A percentile compares a stretch with the other conserved stretches of the same genome.
These are phyloP conservation scores for Tetramorium bicarinatum DNA, from an alignment of 2,888 invertebrate genomes.

Conservation along the genomic window DNA sequence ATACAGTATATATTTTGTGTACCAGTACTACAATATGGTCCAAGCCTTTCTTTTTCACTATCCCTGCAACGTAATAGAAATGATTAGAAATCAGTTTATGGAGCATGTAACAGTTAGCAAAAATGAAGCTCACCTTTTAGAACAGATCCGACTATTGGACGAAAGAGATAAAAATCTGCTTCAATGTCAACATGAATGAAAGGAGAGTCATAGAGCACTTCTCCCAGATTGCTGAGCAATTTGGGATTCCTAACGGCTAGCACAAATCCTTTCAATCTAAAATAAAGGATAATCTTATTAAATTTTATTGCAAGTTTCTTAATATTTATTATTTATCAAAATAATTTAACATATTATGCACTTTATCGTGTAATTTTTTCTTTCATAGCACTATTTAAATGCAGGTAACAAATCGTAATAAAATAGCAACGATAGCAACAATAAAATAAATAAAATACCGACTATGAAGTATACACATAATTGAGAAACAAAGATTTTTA, in stretches of 20 bases:
- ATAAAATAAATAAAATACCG: too few species aligned
- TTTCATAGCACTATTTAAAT: not conserved
- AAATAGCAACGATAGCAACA: not conserved
- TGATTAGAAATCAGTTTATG: constrained; percentile 27
- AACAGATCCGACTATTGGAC: constrained; percentile 88
- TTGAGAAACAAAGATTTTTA: not conserved
- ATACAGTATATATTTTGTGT: constrained; percentile 91
- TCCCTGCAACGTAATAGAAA: constrained; percentile 82
- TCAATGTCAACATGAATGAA: constrained; percentile 90
- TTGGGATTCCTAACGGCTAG: constrained; percentile 90
- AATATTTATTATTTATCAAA: constrained; percentile 17
- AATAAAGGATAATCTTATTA: constrained; percentile 51
- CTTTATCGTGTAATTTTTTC: not conserved
- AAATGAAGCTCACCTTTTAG: constrained; percentile 88
- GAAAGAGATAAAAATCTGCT: constrained; percentile 91
- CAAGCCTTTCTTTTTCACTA: constrained; percentile 90
- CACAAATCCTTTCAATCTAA: constrained; percentile 90
- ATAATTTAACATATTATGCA: constrained; percentile 39
- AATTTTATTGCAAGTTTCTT: not conserved
- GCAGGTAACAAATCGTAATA: not conserved
- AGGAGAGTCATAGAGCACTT: constrained; percentile 89
- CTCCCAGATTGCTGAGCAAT: constrained; percentile 88
- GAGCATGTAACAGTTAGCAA: not conserved
- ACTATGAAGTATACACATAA: not conserved
- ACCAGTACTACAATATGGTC: constrained; percentile 91